Percentiles rank a stretch among this genome's conserved stretches.
phyloP scores from a whole-genome alignment of 2,113 vertebrate species.

The Salminus brasiliensis region DNA sequence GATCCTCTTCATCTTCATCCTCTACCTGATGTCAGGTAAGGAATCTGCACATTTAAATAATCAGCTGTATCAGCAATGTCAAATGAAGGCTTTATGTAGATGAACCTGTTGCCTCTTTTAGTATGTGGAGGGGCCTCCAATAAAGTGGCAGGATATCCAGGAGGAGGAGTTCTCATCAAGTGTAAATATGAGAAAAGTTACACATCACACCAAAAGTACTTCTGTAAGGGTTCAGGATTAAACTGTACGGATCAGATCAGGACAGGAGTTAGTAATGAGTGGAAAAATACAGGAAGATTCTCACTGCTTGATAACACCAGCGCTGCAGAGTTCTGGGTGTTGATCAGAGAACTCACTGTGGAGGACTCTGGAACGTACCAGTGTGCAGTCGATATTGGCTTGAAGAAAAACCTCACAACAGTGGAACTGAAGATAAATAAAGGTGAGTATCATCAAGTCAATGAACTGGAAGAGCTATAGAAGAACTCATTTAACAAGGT shows the following conservation, averaged over 20 bases:
- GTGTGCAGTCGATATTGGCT: neutral
- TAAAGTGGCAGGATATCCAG: too few species aligned
- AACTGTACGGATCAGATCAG: neutral
- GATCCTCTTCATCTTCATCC: constrained; percentile 22
- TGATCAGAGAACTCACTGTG: neutral
- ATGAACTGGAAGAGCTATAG: too few species aligned
- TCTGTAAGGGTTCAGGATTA: neutral
- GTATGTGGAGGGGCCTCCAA: too few species aligned
- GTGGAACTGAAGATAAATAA: neutral
- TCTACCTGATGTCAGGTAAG: constrained; percentile 63
- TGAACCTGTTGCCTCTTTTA: too few species aligned
- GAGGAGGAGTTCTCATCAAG: too few species aligned
- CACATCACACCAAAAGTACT: neutral
- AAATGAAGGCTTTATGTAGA: constrained; percentile 55
- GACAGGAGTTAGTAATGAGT: neutral
- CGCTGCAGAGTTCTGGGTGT: neutral
- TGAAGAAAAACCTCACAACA: neutral
- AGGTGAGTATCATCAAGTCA: neutral
- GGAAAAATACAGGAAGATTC: neutral
- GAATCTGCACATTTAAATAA: neutral
- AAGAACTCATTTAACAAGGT: too few species aligned
- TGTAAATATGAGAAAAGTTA: neutral
- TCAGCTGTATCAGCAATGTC: neutral
- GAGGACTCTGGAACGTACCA: neutral
- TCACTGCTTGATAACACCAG: neutral